These are phyloP conservation scores for Epizoanthus illoricatus DNA, from an alignment of 92 coral and sea anemone genomes.

Conservation along the genomic window DNA sequence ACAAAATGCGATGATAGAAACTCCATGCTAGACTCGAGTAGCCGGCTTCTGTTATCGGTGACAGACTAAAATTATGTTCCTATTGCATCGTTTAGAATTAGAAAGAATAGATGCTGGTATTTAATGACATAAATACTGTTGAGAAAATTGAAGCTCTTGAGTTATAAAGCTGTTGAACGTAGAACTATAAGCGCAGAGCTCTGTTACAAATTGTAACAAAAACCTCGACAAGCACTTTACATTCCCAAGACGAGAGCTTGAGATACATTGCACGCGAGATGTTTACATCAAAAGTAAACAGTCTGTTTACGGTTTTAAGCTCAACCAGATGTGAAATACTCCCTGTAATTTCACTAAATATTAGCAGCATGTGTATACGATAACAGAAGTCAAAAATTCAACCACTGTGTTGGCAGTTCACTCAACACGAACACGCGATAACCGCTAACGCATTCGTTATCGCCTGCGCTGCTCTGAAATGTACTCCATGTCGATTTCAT, in stretches of 20 bases:
- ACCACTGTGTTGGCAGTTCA: background rate
- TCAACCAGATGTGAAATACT: background rate
- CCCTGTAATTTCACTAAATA: slow-evolving; percentile 6
- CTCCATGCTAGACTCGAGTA: background rate
- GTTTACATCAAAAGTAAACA: slow-evolving; percentile 20
- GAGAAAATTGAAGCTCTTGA: background rate
- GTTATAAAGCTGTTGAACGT: background rate
- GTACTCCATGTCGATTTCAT: slow-evolving; percentile 7
- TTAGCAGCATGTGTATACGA: slow-evolving; percentile 2
- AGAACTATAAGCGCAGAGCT: background rate
- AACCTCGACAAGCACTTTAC: slow-evolving; percentile 5
- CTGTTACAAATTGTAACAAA: background rate
- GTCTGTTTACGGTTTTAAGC: slow-evolving; percentile 30
- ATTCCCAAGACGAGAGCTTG: background rate
- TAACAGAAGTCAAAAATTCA: background rate
- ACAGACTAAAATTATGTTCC: slow-evolving; percentile 4
- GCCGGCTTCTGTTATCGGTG: slow-evolving; percentile 4
- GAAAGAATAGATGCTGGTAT: background rate
- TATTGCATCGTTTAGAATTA: background rate
- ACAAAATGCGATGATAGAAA: slow-evolving; percentile 32
- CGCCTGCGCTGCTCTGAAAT: background rate
- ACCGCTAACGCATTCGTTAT: too few relatives aligned
- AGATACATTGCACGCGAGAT: background rate
- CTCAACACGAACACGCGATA: too few relatives aligned
- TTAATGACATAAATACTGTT: background rate